phyloP scores from a whole-genome alignment of 2,113 vertebrate species.

The Ursus arctos region DNA sequence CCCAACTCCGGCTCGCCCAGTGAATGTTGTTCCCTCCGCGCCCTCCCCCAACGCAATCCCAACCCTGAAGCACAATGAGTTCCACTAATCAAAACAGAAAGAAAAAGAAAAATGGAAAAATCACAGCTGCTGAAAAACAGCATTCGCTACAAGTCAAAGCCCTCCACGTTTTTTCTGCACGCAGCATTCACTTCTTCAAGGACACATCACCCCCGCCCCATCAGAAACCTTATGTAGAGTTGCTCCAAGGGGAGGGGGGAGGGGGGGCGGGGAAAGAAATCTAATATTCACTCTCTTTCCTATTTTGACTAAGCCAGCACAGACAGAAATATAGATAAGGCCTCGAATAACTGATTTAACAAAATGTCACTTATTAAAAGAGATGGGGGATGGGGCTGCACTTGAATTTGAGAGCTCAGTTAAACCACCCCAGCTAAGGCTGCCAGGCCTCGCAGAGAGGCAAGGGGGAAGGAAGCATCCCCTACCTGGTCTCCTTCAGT shows the following conservation, averaged over 20 bases:
- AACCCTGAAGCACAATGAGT: constrained; percentile 73
- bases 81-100: constrained; percentile 79
- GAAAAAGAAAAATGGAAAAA: constrained; percentile 77
- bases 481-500: constrained; percentile 15
- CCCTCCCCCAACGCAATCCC: constrained; percentile 62
- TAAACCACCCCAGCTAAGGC: constrained; percentile 60
- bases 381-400: constrained; percentile 73
- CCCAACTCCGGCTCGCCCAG: constrained; percentile 57
- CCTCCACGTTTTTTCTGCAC: constrained; percentile 83
- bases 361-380: constrained; percentile 77
- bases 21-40: constrained; percentile 44
- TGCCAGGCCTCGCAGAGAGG: constrained; percentile 5
- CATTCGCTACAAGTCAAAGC: constrained; percentile 80
- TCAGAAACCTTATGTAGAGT: constrained; percentile 83
- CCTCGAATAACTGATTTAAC: constrained; percentile 80
- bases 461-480: constrained; percentile 53
- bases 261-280: constrained; percentile 73
- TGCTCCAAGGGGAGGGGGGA: constrained; percentile 68
- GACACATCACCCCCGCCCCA: constrained; percentile 85
- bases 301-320: constrained; percentile 85
- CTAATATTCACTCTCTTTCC: constrained; percentile 87
- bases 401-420: constrained; percentile 79
- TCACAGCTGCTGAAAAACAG: constrained; percentile 82
- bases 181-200: constrained; percentile 86
- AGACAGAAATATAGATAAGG: constrained; percentile 82